Evolutionary conservation across 1,140 invertebrate species (phyloP), one percentile per base, ranked within the genome.

Genomic region (Pteromalus puparum): DNA sequence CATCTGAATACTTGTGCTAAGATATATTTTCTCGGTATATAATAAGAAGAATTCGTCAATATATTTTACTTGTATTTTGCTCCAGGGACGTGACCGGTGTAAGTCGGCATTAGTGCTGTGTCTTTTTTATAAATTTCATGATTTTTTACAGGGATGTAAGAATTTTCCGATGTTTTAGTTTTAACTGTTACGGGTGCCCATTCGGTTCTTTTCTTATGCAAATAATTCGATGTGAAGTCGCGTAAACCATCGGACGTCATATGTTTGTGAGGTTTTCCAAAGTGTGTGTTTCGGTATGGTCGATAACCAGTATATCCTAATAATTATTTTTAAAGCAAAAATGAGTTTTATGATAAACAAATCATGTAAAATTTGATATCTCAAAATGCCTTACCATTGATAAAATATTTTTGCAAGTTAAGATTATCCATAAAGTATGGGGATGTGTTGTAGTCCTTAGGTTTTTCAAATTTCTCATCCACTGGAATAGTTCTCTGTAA

Each of bases 41-140:
- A 68, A 68, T 24, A 24, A 7, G 0, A 26, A 68, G 12, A 9
- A 28, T 70, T 70, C 26, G 1, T 70, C 15, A 70, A 70, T 70
- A 30, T 34, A 34, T 30, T 18, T 81, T 82, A 95, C 95, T 95
- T 95, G 88, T 95, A 96, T 85, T 94, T 93, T 77, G 93, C 93
- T 68, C 96, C 96, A 1, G 96, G 96, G 75, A 97, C 94, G 87
- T 97, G 96, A 2, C 96, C 96, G 6, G 94, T 94, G 90, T 97
- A 97, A 89, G 95, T 95, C 0, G 96, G 96, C 79, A 97, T 88
- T 92, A 96, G 94, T 15, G 96, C 95, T 61, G 95, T 94, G 83
- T 96, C 94, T 83, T 95, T 95, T 87, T 95, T 95, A 85, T 96
- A 96, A 53, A 96, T 94, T 88, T 95, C 93, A 30, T 93, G 89